These are phyloP conservation scores for Amyelois transitella DNA, from an alignment of 1,140 invertebrate genomes.

Conservation along the genomic window DNA sequence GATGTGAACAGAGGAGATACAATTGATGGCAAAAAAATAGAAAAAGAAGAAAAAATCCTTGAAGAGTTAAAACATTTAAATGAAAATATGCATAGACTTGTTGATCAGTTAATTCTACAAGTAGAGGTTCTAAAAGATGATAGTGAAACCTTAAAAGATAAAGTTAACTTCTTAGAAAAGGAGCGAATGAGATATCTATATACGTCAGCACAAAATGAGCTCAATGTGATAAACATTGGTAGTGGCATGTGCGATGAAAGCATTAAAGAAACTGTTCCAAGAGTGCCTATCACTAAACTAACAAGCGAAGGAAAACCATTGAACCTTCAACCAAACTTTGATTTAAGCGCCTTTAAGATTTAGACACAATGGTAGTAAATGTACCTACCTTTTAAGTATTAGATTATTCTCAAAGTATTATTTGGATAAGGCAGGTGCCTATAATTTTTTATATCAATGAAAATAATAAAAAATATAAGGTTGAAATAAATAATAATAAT, in stretches of 20 bases:
- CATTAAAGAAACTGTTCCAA: constrained; percentile 17
- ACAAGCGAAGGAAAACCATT: constrained; percentile 8
- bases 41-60: constrained; percentile 75
- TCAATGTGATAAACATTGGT: constrained; percentile 26
- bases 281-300: constrained; percentile 14
- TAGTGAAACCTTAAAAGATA: constrained; percentile 71
- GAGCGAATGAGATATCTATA: constrained; percentile 61
- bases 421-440: no score
- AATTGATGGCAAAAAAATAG: constrained; percentile 66
- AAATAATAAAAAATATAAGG: no score
- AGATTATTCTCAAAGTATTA: no score
- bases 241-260: constrained; percentile 14
- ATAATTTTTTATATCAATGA: no score
- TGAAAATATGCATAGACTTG: constrained; percentile 74
- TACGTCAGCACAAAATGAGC: constrained; percentile 34
- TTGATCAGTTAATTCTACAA: constrained; percentile 76
- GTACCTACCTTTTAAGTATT: no score
- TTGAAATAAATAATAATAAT: no score
- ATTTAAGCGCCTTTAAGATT: constrained; percentile 37
- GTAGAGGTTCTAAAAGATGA: constrained; percentile 77
- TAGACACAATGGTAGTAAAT: not conserved
- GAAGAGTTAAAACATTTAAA: constrained; percentile 78
- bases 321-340: constrained; percentile 31
- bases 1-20: constrained; percentile 37
- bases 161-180: constrained; percentile 68